A percentile compares a stretch with the other conserved stretches of the same genome.
These are phyloP conservation scores for Mobula birostris DNA, from an alignment of 2,113 vertebrate species.

Conservation along the genomic window DNA sequence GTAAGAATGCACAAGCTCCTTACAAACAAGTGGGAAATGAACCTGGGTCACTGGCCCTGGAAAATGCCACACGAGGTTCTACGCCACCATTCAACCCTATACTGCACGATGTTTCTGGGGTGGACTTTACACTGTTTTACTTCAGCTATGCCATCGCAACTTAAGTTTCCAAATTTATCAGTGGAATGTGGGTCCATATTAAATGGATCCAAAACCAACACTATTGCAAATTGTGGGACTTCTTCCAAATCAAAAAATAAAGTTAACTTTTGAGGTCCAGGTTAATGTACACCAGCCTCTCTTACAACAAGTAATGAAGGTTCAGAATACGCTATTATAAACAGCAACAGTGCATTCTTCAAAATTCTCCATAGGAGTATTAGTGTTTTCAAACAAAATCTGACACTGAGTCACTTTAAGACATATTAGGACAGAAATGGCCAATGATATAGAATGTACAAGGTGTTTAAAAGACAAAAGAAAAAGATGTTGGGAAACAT, in stretches of 20 bases:
- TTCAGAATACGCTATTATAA: neutral
- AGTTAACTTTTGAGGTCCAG: neutral
- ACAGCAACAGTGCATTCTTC: neutral
- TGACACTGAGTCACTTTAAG: neutral
- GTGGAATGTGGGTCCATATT: neutral
- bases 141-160: neutral
- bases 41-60: too few species aligned
- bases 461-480: too few species aligned
- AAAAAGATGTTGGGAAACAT: too few species aligned
- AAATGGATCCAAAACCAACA: neutral
- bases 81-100: too few species aligned
- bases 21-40: too few species aligned
- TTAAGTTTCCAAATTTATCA: neutral
- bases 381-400: neutral
- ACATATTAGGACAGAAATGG: too few species aligned
- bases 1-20: too few species aligned
- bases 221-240: neutral
- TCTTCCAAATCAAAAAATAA: neutral
- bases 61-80: too few species aligned
- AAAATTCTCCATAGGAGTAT: neutral
- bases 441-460: too few species aligned
- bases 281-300: neutral
- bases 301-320: neutral
- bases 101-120: neutral
- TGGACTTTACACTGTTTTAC: neutral